Evolutionary conservation across 2,113 vertebrate genomes (phyloP), one percentile per base, ranked within the genome.

Genomic region (Limnothrissa miodon): DNA sequence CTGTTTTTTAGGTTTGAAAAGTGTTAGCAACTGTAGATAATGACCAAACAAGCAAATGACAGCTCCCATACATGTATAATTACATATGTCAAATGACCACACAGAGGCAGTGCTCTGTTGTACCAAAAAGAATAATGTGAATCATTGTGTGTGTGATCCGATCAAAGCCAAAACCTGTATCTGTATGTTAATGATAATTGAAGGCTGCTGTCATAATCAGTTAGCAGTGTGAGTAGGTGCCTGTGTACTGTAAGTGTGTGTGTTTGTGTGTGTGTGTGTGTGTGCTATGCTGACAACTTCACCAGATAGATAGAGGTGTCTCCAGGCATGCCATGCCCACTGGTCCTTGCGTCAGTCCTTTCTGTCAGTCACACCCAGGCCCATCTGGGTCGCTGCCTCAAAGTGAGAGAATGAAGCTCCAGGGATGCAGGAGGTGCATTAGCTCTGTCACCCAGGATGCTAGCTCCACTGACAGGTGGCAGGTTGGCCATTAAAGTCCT

Each of bases 401-500:
- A 33, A 33, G 13, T 74, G 66, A 33, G 25, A 33, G 66, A 33
- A 33, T 74, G 66, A 74, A 74, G 66, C 66, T 29, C 62, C 66
- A 74, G 66, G 15, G 66, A 74, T 29, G 13, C 10, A 29, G 0
- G 66, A 39, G 66, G 25, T 74, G 66, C 66, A 74, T 33, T 74
- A 74, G 66, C 66, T 74, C 66, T 13, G 66, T 74, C 66, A 39
- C 66, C 66, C 66, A 17, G 66, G 29, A 74, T 29, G 13, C 66
- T 17, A 36, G 29, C 25, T 33, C 66, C 66, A 74, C 66, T 74
- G 66, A 74, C 66, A 74, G 66, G 66, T 74, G 66, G 33, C 66
- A 74, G 66, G 66, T 74, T 39, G 66, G 66, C 66, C 66, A 74
- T 74, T 74, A 74, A 33, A 74, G 66, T 2, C 66, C 29, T 33